Evolutionary conservation across 2,113 vertebrate species (phyloP), one percentile per base, ranked within the genome.

Genomic region (Planiliza haematocheilus): DNA sequence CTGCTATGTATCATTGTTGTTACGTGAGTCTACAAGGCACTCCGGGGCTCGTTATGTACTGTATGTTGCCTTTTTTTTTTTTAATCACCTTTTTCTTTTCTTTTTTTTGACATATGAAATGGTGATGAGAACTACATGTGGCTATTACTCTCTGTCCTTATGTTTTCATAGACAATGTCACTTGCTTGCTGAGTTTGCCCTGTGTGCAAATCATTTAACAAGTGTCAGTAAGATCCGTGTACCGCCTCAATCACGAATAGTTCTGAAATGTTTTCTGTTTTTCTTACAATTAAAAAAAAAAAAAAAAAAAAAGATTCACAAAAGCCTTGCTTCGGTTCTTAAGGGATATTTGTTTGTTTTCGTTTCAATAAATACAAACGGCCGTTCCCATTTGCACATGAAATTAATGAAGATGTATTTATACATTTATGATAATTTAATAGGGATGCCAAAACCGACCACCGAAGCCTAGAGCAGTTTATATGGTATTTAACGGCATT

Each of bases 351-450:
- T 92, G 82, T 91, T 91, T 88, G 85, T 89, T 85, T 77, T 89
- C 84, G 74, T 84, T 87, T 79, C 71, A 60, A 70, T 84, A 84
- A 88, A 88, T 86, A 85, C 81, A 93, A 93, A 90, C 77, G 87
- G 81, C 87, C 84, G 77, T 90, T 93, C 90, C 87, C 87, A 91
- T 93, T 94, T 94, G 93, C 93, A 94, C 92, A 94, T 93, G 86
- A 92, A 91, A 87, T 89, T 90, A 87, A 92, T 89, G 74, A 93
- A 92, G 87, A 87, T 90, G 86, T 94, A 93, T 94, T 94, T 94
- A 92, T 94, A 90, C 88, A 88, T 91, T 88, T 91, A 85, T 90
- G 75, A 89, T 90, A 91, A 92, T 90, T 91, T 92, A 90, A 90
- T 85, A 93, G 88, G 81, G 88, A 92, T 91, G 85, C 83, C 90